Percentiles rank a stretch among this genome's conserved stretches.
phyloP scores from a whole-genome alignment of 2,888 invertebrate genomes.

The Adela reaumurella region DNA sequence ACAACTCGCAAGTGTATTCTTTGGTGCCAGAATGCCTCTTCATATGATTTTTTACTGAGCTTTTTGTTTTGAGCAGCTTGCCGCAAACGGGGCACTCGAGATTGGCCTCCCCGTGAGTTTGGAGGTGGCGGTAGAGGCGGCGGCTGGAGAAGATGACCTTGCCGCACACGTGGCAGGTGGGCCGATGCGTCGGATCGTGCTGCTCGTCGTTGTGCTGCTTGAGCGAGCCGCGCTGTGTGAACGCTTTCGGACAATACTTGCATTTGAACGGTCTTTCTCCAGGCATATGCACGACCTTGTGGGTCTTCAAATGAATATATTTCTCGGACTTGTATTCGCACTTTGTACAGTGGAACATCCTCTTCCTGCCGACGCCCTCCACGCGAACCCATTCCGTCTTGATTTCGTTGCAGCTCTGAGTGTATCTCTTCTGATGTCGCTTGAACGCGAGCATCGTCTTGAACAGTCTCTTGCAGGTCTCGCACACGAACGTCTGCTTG shows the following conservation, averaged over 20 bases:
- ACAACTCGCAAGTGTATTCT: slow-evolving; percentile 1
- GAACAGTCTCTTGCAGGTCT: slow-evolving; percentile 20
- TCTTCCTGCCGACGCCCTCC: slow-evolving; percentile 24
- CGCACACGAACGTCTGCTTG: slow-evolving; percentile 16
- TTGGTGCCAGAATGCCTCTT: not conserved
- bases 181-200: slow-evolving; percentile 25
- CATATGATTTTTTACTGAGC: not conserved
- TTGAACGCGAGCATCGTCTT: slow-evolving; percentile 23
- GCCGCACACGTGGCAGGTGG: slow-evolving; percentile 34
- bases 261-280: slow-evolving; percentile 31
- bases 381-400: slow-evolving; percentile 14
- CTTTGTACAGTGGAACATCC: slow-evolving; percentile 24
- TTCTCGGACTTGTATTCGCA: slow-evolving; percentile 26
- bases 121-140: slow-evolving; percentile 26
- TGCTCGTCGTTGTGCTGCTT: slow-evolving; percentile 25
- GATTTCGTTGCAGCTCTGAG: slow-evolving; percentile 17
- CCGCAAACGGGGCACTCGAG: slow-evolving; percentile 23
- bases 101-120: slow-evolving; percentile 17
- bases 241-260: slow-evolving; percentile 23
- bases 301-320: slow-evolving; percentile 25
- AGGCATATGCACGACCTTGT: slow-evolving; percentile 23
- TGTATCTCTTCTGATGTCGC: slow-evolving; percentile 18
- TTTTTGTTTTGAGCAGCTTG: slow-evolving; percentile 17
- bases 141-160: slow-evolving; percentile 26
- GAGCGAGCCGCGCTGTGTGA: slow-evolving; percentile 28